Evolutionary conservation across 2,113 vertebrate species (phyloP), one percentile per base, ranked within the genome.

Genomic region (Marmota flaviventris): DNA sequence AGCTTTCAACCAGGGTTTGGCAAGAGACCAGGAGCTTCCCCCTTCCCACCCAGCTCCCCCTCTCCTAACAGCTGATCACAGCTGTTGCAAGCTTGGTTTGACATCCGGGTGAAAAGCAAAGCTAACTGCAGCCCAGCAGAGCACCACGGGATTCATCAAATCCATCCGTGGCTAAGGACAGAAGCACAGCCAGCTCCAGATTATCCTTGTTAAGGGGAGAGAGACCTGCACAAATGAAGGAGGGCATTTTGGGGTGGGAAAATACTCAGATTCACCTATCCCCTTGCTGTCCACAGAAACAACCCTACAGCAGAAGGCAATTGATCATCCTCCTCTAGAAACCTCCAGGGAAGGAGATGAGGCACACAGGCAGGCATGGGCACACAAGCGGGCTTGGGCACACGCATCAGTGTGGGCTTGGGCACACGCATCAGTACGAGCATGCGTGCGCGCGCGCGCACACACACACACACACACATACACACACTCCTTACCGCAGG

Each of bases 51-150:
- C 39, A 5, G 4, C 93, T 67, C 82, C 75, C 89, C 82, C 32
- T 73, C 91, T 94, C 45, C 89, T 84, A 93, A 81, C 98, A 98
- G 98, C 97, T 97, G 98, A 98, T 97, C 75, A 72, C 98, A 98
- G 98, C 98, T 98, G 98, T 91, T 29, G 32, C 53, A 25, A 85
- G 85, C 96, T 85, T 76, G 75, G 79, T 78, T 89, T 96, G 95
- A 97, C 91, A 96, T 91, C 97, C 84, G 70, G 97, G 94, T 92
- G 78, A 83, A 91, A 93, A 96, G 91, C 78, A 83, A 79, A 81
- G 84, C 94, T 97, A 85, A 89, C 91, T 91, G 39, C 84, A 89
- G 65, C 89, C 95, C 94, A 85, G 58, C 65, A 8, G 51, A 91
- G 91, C 93, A 91, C 83, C 79, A 14, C 14, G 0, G 87, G 92